Evolutionary conservation across 2,113 vertebrate genomes (phyloP).

Genomic region (Cavia aperea): DNA sequence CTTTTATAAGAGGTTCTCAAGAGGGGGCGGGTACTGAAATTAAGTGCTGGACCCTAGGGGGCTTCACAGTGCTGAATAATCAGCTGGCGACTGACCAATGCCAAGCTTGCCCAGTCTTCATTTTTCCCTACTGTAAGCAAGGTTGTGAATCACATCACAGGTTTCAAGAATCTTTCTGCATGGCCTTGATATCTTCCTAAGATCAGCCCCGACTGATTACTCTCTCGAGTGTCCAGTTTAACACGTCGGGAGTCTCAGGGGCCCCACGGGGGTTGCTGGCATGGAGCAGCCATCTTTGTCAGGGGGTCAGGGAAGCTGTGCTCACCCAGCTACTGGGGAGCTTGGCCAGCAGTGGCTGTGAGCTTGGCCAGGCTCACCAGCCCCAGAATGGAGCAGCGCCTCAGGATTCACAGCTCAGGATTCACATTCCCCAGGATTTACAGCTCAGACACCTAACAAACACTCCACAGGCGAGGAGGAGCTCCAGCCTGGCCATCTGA

Average conservation of each 20-base stretch:
- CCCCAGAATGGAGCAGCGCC: neutral
- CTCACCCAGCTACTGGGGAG: neutral
- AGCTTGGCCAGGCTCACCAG: neutral
- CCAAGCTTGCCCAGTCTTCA: neutral
- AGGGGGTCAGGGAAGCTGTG: neutral
- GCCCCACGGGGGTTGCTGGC: neutral
- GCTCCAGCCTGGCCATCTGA: neutral
- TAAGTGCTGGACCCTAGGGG: no score
- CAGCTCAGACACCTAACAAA: neutral
- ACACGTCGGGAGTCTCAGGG: neutral
- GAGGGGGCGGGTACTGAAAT: no score
- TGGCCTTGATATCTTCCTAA: neutral
- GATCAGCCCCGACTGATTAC: neutral
- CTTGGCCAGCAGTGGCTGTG: neutral
- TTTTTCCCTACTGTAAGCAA: neutral
- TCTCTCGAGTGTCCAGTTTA: neutral
- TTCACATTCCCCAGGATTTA: no score
- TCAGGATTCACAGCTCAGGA: neutral
- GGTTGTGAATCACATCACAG: neutral
- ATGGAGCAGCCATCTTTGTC: neutral
- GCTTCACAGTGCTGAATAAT: fast-evolving
- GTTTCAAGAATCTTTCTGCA: neutral
- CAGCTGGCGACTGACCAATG: neutral
- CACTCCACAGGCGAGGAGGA: neutral
- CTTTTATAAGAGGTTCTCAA: neutral